Base-by-base conservation (phyloP, 2,113 vertebrate genomes). In the Turnix velox region DNA sequence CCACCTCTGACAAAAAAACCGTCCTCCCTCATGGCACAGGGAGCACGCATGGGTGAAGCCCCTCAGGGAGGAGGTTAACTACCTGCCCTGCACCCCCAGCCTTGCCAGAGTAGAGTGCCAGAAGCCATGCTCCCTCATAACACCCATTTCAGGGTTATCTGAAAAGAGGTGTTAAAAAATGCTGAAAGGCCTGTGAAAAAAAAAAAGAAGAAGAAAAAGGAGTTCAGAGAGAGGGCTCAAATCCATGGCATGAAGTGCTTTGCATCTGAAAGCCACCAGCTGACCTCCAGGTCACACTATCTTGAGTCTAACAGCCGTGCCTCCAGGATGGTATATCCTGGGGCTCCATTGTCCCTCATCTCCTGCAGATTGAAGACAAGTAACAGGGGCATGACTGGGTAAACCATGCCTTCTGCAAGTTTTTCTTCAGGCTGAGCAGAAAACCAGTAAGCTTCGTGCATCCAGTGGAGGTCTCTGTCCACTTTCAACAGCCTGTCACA, bases 1-100 rank as follows among this genome's bases (percentile, higher is more conserved):
- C 43, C 65, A 54, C n/a, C 43, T 74, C 82, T 67, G 39, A 58
- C 74, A 84, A 81, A 55, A 2, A 2, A 27, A 35, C 66, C 14
- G 15, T n/a, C 31, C 23, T 8, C 16, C 22, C 59, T 58, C 28
- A 16, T 1, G 14, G 2, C 0, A 0, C 67, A 37, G 35, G 39
- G 39, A 67, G 27, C 14, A 65, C 0, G 4, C 1, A 3, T 5
- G 15, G 40, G 27, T 67, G 51, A 81, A 91, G 69, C 23, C 46
- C 23, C 14, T 54, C 15, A 8, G 39, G 35, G 39, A 81, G 28
- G 6, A 55, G 31, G 12, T 18, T 18, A 2, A 10, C 17, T 57
- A 25, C 42, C 55, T 73, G 67, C n/a, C 40, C 58, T 4, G 1
- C n/a, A 39, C 9, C 22, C 27, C 37, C 35, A 67, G 40, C 30